These are phyloP conservation scores for Xenopus petersii DNA, from an alignment of 2,797 vertebrate species.

Conservation along the genomic window DNA sequence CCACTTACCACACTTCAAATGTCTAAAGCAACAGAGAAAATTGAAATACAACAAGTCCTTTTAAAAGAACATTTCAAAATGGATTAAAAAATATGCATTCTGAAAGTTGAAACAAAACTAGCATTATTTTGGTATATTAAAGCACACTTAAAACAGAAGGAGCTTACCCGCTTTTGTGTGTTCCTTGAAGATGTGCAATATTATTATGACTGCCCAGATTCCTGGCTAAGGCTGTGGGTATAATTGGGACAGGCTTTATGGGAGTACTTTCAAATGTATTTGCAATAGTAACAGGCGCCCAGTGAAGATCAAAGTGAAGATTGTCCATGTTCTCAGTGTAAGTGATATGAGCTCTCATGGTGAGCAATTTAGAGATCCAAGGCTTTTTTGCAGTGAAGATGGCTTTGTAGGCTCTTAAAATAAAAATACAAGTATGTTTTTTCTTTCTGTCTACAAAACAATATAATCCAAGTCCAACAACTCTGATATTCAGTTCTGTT, in stretches of 20 bases:
- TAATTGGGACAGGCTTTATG: slow-evolving; percentile 78
- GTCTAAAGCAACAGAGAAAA: no score
- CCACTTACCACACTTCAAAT: no score
- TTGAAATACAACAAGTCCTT: slow-evolving; percentile 11
- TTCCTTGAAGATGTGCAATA: slow-evolving; percentile 68
- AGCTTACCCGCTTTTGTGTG: slow-evolving; percentile 71
- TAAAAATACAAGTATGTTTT: slow-evolving; percentile 27
- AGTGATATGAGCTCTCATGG: slow-evolving; percentile 71
- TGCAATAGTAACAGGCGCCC: slow-evolving; percentile 75
- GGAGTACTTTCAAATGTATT: slow-evolving; percentile 74
- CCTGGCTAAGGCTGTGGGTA: slow-evolving; percentile 89
- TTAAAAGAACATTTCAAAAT: slow-evolving; percentile 5
- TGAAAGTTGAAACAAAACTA: background rate
- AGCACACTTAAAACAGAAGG: slow-evolving; percentile 35
- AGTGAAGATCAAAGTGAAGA: slow-evolving; percentile 71
- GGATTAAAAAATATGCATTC: slow-evolving; percentile 14
- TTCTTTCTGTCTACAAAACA: slow-evolving; percentile 37
- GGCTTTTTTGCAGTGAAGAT: slow-evolving; percentile 73
- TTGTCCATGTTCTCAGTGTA: slow-evolving; percentile 75
- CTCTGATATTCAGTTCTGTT: slow-evolving; percentile 18
- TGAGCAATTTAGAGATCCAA: slow-evolving; percentile 81
- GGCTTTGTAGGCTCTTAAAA: slow-evolving; percentile 74
- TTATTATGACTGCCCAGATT: slow-evolving; percentile 73
- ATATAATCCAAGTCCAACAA: slow-evolving; percentile 24
- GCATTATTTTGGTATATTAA: slow-evolving; percentile 32